Evolutionary conservation across 2,888 invertebrate genomes (phyloP).

Genomic region (Drosophila birchii): DNA sequence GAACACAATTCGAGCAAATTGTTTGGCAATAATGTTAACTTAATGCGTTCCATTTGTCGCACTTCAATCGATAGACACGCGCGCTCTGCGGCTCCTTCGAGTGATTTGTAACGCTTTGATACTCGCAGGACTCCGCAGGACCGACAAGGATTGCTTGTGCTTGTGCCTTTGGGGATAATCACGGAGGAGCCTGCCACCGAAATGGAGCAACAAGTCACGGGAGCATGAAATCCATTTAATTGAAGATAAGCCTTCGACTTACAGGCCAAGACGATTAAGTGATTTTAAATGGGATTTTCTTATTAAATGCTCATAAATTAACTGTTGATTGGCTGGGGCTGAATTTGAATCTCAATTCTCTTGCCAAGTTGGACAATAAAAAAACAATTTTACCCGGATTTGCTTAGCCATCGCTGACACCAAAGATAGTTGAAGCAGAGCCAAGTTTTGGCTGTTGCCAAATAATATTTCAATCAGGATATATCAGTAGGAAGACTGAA

Average conservation of each 20-base stretch:
- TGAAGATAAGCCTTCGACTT: constrained; percentile 18
- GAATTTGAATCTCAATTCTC: constrained; percentile 8
- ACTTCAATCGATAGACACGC: constrained; percentile 74
- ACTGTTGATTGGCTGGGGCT: constrained; percentile 21
- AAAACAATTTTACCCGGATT: constrained; percentile 62
- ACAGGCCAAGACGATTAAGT: constrained; percentile 13
- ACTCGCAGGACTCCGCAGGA: constrained; percentile 7
- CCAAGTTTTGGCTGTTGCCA: constrained; percentile 60
- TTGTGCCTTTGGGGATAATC: constrained; percentile 19
- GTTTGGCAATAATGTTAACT: constrained; percentile 80
- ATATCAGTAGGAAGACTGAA: neutral
- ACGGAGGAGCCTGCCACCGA: neutral
- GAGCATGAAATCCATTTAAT: constrained; percentile 22
- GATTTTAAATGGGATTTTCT: constrained; percentile 19
- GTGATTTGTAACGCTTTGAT: constrained; percentile 68
- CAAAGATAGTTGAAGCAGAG: constrained; percentile 41
- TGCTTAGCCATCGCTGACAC: neutral
- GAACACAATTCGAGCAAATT: constrained; percentile 79
- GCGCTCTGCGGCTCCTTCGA: constrained; percentile 48
- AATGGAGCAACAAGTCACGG: constrained; percentile 34
- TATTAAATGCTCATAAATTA: constrained; percentile 31
- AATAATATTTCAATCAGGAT: constrained; percentile 46
- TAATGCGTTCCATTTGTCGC: constrained; percentile 81
- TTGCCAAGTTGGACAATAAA: constrained; percentile 28
- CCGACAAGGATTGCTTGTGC: constrained; percentile 15